phyloP scores from a whole-genome alignment of 2,888 invertebrate genomes.

The Ochropacha duplaris region DNA sequence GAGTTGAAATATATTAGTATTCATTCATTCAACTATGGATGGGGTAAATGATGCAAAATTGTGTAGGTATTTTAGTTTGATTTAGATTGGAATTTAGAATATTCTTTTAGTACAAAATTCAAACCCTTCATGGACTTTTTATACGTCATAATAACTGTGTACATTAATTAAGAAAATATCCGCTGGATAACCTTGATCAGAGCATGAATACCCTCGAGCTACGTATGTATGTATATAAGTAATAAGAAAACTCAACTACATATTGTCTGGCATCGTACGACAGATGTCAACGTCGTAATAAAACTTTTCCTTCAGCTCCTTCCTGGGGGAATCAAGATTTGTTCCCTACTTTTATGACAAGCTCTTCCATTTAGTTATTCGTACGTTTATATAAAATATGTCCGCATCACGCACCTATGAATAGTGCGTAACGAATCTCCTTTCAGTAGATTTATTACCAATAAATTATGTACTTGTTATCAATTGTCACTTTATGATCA shows the following conservation, averaged over 20 bases:
- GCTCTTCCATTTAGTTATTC: not conserved
- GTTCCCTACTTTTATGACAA: slow-evolving; percentile 14
- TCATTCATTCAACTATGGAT: too few species aligned
- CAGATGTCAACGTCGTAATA: slow-evolving; percentile 59
- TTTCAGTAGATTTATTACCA: not conserved
- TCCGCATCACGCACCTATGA: not conserved
- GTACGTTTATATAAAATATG: not conserved
- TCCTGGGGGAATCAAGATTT: slow-evolving; percentile 34
- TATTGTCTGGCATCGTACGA: slow-evolving; percentile 31
- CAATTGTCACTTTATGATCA: not conserved
- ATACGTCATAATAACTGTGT: not conserved
- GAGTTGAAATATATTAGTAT: not conserved
- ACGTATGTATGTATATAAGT: not conserved
- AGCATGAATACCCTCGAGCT: not conserved
- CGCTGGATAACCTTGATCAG: not conserved
- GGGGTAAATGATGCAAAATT: too few species aligned
- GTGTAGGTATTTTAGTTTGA: too few species aligned
- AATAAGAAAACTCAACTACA: slow-evolving; percentile 34
- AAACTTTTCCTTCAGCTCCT: slow-evolving; percentile 48
- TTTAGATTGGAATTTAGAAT: too few species aligned
- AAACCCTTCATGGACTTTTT: not conserved
- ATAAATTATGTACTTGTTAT: not conserved
- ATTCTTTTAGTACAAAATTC: not conserved
- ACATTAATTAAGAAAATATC: not conserved
- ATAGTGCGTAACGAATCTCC: not conserved